These are phyloP conservation scores for Trachemys scripta DNA, from an alignment of 2,113 vertebrate genomes.

Conservation along the genomic window DNA sequence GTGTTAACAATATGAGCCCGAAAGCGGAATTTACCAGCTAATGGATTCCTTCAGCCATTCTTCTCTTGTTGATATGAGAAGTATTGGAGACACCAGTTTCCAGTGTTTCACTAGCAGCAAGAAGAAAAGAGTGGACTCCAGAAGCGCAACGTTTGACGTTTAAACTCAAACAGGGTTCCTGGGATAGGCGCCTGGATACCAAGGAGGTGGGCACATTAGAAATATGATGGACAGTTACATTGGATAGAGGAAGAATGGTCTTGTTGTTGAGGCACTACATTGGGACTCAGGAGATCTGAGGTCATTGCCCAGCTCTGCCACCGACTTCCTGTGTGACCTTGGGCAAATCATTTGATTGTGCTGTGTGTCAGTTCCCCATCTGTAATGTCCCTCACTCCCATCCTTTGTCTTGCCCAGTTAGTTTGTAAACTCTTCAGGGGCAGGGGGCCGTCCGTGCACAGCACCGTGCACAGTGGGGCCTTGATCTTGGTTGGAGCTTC, in stretches of 20 bases:
- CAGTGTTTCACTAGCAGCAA: constrained; percentile 3
- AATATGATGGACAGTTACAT: neutral
- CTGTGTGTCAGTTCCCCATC: neutral
- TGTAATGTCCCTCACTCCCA: neutral
- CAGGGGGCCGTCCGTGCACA: neutral
- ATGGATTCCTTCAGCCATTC: constrained; percentile 48
- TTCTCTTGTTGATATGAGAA: neutral
- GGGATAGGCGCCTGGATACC: neutral
- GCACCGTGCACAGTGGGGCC: neutral
- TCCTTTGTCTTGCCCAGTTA: neutral
- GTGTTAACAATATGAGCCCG: constrained; percentile 59
- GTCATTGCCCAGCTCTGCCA: neutral
- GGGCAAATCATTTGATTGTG: neutral
- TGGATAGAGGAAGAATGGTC: neutral
- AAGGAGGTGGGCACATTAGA: neutral
- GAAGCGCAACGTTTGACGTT: neutral
- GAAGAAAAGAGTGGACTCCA: constrained; percentile 6
- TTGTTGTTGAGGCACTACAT: neutral
- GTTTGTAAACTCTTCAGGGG: neutral
- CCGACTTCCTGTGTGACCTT: neutral
- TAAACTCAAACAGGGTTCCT: neutral
- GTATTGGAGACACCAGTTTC: neutral
- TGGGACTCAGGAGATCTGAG: neutral
- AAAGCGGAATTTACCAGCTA: constrained; percentile 70
- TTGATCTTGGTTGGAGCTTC: neutral